These are phyloP conservation scores for Tenebrosternarchus preto DNA, from an alignment of 2,113 vertebrate species.

Conservation along the genomic window DNA sequence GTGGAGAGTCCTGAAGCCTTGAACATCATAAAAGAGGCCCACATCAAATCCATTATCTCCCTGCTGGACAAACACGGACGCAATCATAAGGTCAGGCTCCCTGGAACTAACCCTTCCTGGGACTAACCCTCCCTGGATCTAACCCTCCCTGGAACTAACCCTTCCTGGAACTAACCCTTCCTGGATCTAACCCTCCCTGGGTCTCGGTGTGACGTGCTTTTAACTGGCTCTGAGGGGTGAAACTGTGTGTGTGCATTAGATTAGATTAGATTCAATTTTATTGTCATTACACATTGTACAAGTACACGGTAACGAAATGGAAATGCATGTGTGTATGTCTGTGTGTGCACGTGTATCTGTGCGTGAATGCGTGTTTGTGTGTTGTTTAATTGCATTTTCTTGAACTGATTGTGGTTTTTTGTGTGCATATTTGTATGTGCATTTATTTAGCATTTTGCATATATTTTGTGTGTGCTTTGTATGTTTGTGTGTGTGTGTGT, in stretches of 20 bases:
- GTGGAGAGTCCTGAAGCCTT: conserved; percentile 97
- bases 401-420: background rate
- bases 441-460: no score
- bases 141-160: no score
- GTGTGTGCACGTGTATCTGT: conserved; percentile 21
- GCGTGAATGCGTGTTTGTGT: conserved; percentile 7
- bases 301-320: no score
- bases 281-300: no score
- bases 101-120: no score
- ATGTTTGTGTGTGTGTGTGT: no score
- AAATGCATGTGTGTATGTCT: conserved; percentile 5
- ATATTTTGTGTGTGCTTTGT: conserved; percentile 31
- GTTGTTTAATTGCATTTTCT: background rate
- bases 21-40: conserved; percentile 96
- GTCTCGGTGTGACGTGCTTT: no score
- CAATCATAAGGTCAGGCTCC: conserved; percentile 90
- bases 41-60: conserved; percentile 96
- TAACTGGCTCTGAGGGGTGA: no score
- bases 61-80: conserved; percentile 94
- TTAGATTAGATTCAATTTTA: no score
- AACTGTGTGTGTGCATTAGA: background rate
- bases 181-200: no score
- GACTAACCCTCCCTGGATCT: no score
- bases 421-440: background rate
- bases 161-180: no score